A percentile compares a stretch with the other conserved stretches of the same genome.
phyloP scores from a whole-genome alignment of 2,113 vertebrate genomes.

The Burhinus oedicnemus region DNA sequence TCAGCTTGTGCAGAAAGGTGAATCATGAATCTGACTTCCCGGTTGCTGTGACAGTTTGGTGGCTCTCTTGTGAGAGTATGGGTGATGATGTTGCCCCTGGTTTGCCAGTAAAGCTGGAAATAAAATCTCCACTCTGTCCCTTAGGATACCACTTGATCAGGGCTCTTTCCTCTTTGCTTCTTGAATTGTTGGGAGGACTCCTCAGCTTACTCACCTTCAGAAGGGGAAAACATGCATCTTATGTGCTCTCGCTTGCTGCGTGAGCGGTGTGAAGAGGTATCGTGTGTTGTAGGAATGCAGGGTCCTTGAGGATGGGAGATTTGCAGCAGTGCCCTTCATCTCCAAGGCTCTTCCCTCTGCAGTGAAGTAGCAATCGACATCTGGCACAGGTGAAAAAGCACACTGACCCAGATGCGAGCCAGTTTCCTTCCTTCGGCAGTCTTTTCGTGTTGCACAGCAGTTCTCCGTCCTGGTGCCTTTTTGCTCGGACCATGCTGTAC shows the following conservation, averaged over 20 bases:
- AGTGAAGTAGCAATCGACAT: rapidly evolving
- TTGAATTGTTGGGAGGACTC: neutral
- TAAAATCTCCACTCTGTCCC: neutral
- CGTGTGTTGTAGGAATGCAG: rapidly evolving
- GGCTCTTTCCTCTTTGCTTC: no score
- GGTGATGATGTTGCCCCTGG: no score
- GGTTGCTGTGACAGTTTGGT: rapidly evolving
- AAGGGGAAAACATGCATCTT: rapidly evolving
- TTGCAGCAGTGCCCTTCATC: neutral
- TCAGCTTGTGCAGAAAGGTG: neutral
- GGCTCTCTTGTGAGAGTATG: neutral
- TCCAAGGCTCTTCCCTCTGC: neutral
- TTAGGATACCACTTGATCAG: rapidly evolving
- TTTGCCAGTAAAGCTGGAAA: neutral
- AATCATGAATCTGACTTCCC: rapidly evolving
- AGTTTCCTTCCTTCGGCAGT: neutral
- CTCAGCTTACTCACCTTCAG: neutral
- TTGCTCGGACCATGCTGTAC: rapidly evolving
- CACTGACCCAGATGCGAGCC: rapidly evolving
- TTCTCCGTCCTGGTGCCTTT: neutral
- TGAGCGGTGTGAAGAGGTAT: rapidly evolving
- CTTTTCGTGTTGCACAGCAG: rapidly evolving
- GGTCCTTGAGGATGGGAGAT: neutral
- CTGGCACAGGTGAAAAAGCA: neutral
- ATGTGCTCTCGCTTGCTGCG: rapidly evolving